A percentile compares a stretch with the other conserved stretches of the same genome.
Conservation (phyloP, 2,888 invertebrate species). For the Polydrusus cervinus region DNA sequence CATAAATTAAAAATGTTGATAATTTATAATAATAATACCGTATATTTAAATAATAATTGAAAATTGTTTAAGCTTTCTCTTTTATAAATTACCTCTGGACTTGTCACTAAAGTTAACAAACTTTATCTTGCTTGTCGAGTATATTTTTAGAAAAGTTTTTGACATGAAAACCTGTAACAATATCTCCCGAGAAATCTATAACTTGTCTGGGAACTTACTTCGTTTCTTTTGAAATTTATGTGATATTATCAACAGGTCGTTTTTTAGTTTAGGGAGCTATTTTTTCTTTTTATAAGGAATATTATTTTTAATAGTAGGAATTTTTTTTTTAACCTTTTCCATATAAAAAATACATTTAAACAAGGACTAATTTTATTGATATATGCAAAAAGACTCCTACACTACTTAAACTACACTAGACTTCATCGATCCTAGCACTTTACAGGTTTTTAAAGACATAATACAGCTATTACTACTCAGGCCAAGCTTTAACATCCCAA, state of each 20-base stretch:
- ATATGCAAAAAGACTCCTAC: too few species aligned
- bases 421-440: too few species aligned
- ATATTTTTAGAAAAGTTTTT: constrained; percentile 45
- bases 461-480: too few species aligned
- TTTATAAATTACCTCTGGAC: constrained; percentile 35
- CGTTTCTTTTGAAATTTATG: neutral
- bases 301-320: too few species aligned
- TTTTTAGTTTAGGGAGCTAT: neutral
- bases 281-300: neutral
- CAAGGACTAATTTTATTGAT: too few species aligned
- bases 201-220: constrained; percentile 12
- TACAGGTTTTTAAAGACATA: too few species aligned
- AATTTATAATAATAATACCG: too few species aligned
- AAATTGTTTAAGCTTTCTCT: constrained; percentile 32
- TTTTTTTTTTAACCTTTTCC: too few species aligned
- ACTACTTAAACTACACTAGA: too few species aligned
- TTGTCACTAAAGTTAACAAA: constrained; percentile 35
- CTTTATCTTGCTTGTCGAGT: constrained; percentile 50
- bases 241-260: constrained; percentile 13
- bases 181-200: constrained; percentile 49
- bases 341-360: too few species aligned
- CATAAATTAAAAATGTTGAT: too few species aligned
- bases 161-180: constrained; percentile 38
- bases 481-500: too few species aligned
- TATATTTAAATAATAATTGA: neutral